These are phyloP conservation scores for Eubasilissa splendida DNA, from an alignment of 2,888 invertebrate genomes.

Conservation along the genomic window DNA sequence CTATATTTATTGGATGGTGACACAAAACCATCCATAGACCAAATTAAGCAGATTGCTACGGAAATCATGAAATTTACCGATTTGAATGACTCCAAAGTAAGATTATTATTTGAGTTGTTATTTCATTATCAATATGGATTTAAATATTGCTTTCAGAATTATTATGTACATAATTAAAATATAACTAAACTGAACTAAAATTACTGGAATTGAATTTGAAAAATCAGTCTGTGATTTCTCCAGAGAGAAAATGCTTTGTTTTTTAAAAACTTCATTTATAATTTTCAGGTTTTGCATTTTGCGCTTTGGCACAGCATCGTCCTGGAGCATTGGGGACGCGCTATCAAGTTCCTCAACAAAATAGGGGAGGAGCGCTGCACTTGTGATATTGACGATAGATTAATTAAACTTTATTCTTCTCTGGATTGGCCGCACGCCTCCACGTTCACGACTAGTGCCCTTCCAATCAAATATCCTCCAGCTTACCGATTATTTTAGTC, in stretches of 20 bases:
- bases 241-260: too few species aligned
- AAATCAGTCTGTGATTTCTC: too few species aligned
- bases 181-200: too few species aligned
- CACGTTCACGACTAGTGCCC: constrained; percentile 70
- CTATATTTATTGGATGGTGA: constrained; percentile 69
- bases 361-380: constrained; percentile 87
- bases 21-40: constrained; percentile 71
- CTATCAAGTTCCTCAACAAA: constrained; percentile 82
- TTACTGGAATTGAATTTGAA: too few species aligned
- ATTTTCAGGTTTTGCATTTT: constrained; percentile 79
- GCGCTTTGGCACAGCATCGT: constrained; percentile 87
- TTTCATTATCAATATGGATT: too few species aligned
- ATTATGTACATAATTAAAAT: too few species aligned
- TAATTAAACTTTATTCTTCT: constrained; percentile 75
- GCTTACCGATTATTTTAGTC: constrained; percentile 81
- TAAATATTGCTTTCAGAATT: too few species aligned
- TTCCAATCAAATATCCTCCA: constrained; percentile 80
- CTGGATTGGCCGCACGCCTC: constrained; percentile 83
- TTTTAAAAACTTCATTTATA: too few species aligned
- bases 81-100: constrained; percentile 83
- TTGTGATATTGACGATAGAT: constrained; percentile 80
- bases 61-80: constrained; percentile 89
- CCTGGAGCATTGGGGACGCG: constrained; percentile 86
- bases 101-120: not conserved
- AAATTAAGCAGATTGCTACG: constrained; percentile 59